Percentiles rank a stretch among this genome's conserved stretches.
Evolutionary conservation across 2,797 vertebrate species (phyloP).

Genomic region (Lacerta bilineata): DNA sequence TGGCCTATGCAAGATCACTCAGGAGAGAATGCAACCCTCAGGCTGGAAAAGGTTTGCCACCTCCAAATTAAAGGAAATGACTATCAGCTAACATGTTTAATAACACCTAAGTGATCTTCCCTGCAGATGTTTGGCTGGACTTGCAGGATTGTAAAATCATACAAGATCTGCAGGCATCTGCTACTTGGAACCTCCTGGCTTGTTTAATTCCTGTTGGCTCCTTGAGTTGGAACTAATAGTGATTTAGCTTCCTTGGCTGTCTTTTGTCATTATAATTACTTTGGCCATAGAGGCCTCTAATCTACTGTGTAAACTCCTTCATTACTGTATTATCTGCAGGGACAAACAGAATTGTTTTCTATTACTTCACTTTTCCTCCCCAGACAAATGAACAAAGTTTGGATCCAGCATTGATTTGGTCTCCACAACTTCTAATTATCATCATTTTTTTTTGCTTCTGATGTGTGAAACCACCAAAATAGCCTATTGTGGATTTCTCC

Average conservation of each 20-base stretch:
- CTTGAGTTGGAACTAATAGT: constrained; percentile 35
- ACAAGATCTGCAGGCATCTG: neutral
- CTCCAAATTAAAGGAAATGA: constrained; percentile 25
- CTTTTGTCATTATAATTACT: constrained; percentile 23
- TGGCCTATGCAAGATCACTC: no score
- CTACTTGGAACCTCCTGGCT: constrained; percentile 36
- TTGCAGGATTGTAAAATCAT: constrained; percentile 27
- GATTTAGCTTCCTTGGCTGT: constrained; percentile 52
- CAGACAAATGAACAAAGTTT: accelerated
- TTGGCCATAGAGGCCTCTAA: constrained; percentile 51
- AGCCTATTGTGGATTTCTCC: accelerated
- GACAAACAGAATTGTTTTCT: constrained; percentile 19
- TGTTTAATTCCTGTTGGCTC: constrained; percentile 44
- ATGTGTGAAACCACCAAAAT: neutral
- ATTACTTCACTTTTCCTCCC: neutral
- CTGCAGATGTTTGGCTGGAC: constrained; percentile 31
- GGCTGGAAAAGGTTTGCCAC: no score
- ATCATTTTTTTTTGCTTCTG: neutral
- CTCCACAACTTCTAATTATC: constrained; percentile 32
- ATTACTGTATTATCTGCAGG: constrained; percentile 32
- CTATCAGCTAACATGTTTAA: neutral
- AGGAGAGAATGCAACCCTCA: no score
- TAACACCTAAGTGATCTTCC: constrained; percentile 35
- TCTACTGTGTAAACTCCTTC: constrained; percentile 34
- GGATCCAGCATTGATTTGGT: neutral